phyloP scores from a whole-genome alignment of 2,113 vertebrate genomes.

The Paramormyrops kingsleyae region DNA sequence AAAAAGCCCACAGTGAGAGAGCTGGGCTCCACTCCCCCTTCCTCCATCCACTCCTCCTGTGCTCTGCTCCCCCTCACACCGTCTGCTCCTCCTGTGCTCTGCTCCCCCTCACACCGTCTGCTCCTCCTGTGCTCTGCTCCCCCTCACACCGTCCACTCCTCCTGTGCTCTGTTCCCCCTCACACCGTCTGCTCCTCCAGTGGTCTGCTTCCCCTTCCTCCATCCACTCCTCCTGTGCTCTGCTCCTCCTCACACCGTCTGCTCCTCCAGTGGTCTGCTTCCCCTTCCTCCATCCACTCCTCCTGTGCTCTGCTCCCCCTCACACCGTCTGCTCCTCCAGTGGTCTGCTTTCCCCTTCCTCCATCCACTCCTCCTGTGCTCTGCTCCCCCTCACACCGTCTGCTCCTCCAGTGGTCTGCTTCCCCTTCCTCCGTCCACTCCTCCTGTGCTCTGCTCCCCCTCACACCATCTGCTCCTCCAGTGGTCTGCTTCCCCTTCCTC shows the following conservation, averaged over 20 bases:
- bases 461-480: no score
- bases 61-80: neutral
- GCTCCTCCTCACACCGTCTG: no score
- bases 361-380: neutral
- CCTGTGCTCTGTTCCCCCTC: no score
- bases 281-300: no score
- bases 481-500: no score
- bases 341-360: neutral
- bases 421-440: neutral
- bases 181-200: no score
- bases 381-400: no score
- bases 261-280: neutral
- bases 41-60: neutral
- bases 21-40: neutral
- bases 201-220: neutral
- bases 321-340: neutral
- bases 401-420: no score
- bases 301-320: neutral
- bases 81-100: no score
- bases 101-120: no score
- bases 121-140: neutral
- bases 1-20: conserved; percentile 92
- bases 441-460: no score
- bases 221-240: neutral
- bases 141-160: neutral